Conservation (phyloP, 2,797 vertebrate species). For the Anguilla anguilla region DNA sequence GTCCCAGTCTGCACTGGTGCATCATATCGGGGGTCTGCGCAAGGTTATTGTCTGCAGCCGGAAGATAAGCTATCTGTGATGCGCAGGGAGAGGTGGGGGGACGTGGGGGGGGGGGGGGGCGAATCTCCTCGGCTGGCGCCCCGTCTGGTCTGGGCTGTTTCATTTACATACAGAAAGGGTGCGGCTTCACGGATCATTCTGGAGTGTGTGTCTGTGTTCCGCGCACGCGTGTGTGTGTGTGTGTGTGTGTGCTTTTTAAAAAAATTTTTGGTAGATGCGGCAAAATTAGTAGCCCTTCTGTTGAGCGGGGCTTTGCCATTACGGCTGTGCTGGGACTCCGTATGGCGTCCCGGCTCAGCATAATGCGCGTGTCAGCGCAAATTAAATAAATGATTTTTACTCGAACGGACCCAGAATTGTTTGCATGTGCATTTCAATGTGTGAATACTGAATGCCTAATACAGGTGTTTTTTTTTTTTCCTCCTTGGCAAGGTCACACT, state of each 20-base stretch:
- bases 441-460: background rate
- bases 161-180: conserved; percentile 40
- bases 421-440: background rate
- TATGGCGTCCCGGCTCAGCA: background rate
- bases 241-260: background rate
- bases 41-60: conserved; percentile 52
- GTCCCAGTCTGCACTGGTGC: conserved; percentile 31
- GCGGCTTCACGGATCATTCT: conserved; percentile 27
- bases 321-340: too few relatives aligned
- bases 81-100: conserved; percentile 11
- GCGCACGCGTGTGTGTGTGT: too few relatives aligned
- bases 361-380: background rate
- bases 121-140: conserved; percentile 30
- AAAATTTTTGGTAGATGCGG: background rate
- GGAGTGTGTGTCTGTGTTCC: background rate
- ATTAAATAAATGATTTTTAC: background rate
- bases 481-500: background rate
- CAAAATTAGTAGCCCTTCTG: background rate
- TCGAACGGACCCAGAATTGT: background rate
- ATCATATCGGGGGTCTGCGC: conserved; percentile 47
- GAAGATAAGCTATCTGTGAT: conserved; percentile 49
- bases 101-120: background rate
- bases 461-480: background rate
- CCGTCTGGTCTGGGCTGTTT: conserved; percentile 18
- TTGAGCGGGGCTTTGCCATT: background rate